Evolutionary conservation across 2,113 vertebrate species (phyloP), one percentile per base, ranked within the genome.

Genomic region (Sitta europaea): DNA sequence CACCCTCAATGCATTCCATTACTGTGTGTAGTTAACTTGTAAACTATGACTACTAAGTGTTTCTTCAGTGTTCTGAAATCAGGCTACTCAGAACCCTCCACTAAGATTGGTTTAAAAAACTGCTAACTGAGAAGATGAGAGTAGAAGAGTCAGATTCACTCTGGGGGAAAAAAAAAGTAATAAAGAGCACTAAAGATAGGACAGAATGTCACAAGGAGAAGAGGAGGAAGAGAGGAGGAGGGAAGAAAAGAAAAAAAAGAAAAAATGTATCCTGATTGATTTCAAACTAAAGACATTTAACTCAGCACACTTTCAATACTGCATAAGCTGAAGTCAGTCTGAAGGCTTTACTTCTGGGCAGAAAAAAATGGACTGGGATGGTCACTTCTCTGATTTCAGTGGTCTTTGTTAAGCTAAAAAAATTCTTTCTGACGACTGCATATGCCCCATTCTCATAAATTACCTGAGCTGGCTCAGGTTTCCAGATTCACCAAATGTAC

Each of bases 61-160:
- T 74, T 82, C 63, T 66, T 73, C 59, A 15, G 48, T 57, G 31
- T 18, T 83, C 10, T 62, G 42, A 68, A 40, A 20, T 31, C 55
- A 45, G 9, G 18, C 20, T 55, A 24, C 31, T 36, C 21, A 83
- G 7, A 70, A 9, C 7, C 9, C 9, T 43, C 43, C 40, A 8
- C 18, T 13, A 43, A 50, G 25, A 61, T 0, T 1, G 0, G 7
- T 33, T 35, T 11, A 11, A 83, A 75, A 82, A 73, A 33, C 23
- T 76, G 40, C 28, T 67, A 51, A 61, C 12, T n/a, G 33, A 36
- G 7, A n/a, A n/a, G n/a, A n/a, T n/a, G n/a, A n/a, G n/a, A n/a
- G 27, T 3, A 48, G 16, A 75, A 71, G 7, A 47, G 36, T 50
- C 45, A 40, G 12, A 65, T 48, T 63, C 68, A 73, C 8, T 35